A percentile compares a stretch with the other conserved stretches of the same genome.
Evolutionary conservation across 2,888 invertebrate species (phyloP).

Genomic region (Stictocephala bisonia): DNA sequence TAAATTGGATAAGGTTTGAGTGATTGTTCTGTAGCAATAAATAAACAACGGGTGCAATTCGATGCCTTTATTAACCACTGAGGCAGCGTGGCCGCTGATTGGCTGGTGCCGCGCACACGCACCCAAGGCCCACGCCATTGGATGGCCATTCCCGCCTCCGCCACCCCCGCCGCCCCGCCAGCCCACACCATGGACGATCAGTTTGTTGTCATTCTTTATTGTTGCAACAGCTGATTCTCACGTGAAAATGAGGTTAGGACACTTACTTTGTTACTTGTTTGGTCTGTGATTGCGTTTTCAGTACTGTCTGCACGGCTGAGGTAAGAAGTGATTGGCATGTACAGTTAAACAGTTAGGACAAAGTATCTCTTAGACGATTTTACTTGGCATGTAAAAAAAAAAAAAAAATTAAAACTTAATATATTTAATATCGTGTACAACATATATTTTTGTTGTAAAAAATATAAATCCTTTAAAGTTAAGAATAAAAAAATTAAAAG

Average conservation of each 20-base stretch:
- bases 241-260: background rate
- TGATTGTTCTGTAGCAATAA: conserved; percentile 38
- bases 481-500: too few relatives aligned
- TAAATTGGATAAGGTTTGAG: conserved; percentile 40
- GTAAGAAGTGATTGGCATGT: too few relatives aligned
- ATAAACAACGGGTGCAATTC: conserved; percentile 41
- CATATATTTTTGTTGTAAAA: too few relatives aligned
- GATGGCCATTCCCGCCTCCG: background rate
- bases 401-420: too few relatives aligned
- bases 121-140: background rate
- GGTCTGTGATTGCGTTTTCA: conserved; percentile 27
- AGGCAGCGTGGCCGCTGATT: background rate
- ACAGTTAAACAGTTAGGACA: too few relatives aligned
- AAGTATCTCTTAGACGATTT: too few relatives aligned
- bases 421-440: too few relatives aligned
- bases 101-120: background rate
- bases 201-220: conserved; percentile 32
- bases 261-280: background rate
- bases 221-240: conserved; percentile 30
- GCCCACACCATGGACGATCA: background rate
- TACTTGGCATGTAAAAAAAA: too few relatives aligned
- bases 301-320: too few relatives aligned
- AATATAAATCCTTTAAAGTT: too few relatives aligned
- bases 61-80: conserved; percentile 38
- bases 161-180: background rate